phyloP scores from a whole-genome alignment of 2,797 vertebrate species.

The Falco concolor region DNA sequence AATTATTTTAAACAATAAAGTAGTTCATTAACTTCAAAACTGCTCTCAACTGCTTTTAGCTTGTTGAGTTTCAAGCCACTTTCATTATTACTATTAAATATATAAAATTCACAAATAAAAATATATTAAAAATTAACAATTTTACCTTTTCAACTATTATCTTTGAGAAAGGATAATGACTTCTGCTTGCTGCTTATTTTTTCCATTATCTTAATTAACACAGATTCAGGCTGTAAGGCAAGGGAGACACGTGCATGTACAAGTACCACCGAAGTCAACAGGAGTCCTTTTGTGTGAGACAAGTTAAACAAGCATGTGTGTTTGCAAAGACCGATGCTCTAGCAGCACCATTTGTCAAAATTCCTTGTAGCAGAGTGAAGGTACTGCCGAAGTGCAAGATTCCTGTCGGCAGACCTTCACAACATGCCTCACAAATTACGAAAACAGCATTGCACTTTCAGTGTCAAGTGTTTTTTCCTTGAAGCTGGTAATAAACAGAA shows the following conservation, averaged over 20 bases:
- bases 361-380: not conserved
- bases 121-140: not conserved
- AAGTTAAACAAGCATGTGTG: not conserved
- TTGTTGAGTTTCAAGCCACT: not conserved
- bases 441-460: not conserved
- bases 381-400: not conserved
- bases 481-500: not conserved
- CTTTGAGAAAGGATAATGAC: not conserved
- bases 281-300: accelerated
- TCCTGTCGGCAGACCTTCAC: not conserved
- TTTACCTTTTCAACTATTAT: not conserved
- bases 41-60: not conserved
- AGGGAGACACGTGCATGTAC: not conserved
- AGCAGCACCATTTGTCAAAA: not conserved
- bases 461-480: not conserved
- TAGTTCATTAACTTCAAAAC: not conserved
- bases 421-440: not conserved
- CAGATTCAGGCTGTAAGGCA: not conserved
- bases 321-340: accelerated
- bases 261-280: accelerated
- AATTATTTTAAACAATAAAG: not conserved
- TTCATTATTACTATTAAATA: not conserved
- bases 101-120: not conserved
- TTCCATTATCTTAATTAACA: not conserved
- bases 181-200: not conserved